Conservation (phyloP, 2,888 invertebrate genomes). For the Coecobrya sp. region DNA sequence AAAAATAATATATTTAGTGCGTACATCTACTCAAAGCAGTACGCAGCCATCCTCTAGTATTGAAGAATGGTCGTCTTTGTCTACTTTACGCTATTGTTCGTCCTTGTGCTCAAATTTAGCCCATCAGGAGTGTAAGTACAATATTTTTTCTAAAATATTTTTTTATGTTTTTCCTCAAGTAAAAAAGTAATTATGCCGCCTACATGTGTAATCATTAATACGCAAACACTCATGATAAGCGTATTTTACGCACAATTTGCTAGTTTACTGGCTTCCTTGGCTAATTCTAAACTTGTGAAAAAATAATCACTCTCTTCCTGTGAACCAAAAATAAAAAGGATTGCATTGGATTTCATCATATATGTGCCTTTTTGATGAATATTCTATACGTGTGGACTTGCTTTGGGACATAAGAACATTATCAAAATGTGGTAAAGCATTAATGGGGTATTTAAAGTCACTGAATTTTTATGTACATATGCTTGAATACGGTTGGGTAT, state of each 20-base stretch:
- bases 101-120: constrained; percentile 87
- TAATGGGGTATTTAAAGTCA: constrained; percentile 7
- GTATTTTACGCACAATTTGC: constrained; percentile 20
- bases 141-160: constrained; percentile 16
- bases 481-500: background rate
- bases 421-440: background rate
- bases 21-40: constrained; percentile 58
- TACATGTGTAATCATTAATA: background rate
- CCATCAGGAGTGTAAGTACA: constrained; percentile 86
- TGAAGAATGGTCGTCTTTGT: constrained; percentile 86
- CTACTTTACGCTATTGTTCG: constrained; percentile 85
- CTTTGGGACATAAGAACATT: background rate
- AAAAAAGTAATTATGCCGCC: background rate
- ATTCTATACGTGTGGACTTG: background rate
- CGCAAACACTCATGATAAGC: background rate
- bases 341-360: background rate
- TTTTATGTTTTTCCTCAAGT: background rate
- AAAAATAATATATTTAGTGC: constrained; percentile 20
- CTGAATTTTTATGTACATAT: constrained; percentile 7
- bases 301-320: constrained; percentile 28
- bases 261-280: constrained; percentile 14
- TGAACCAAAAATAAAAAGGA: background rate
- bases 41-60: constrained; percentile 66
- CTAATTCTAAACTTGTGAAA: background rate
- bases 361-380: background rate